Base-by-base conservation (phyloP, 2,888 invertebrate species). In the Gastracanthus pulcherrimus region DNA sequence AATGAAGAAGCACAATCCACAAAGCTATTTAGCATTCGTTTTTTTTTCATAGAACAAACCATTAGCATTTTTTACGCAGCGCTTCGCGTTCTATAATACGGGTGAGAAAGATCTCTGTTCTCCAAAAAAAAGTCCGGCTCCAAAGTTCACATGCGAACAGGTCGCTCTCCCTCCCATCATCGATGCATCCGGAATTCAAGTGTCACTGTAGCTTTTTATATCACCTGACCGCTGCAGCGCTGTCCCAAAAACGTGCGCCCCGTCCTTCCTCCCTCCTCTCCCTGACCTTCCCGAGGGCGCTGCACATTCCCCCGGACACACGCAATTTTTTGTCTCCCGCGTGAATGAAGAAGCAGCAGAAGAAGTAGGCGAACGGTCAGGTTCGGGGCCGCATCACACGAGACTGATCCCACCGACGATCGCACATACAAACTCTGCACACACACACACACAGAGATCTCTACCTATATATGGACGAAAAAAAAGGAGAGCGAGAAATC, bases 71-170 rank as follows among this genome's bases (percentile, higher is more conserved):
- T 23, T 55, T 55, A 55, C 23, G 13, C 3, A 55, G 23, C 55
- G 5, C 11, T 55, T 11, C 55, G 23, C 55, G 3, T 26, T 23
- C 16, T 29, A 60, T 31, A 29, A 55, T n/a, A 71, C 16, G 26
- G 3, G 9, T 38, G 23, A n/a, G 29, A 45, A n/a, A 26, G 16
- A 2, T n/a, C 19, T 48, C n/a, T 23, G 23, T 55, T 26, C 23
- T 23, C 3, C 26, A 45, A 45, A 58, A 23, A 45, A 38, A 38
- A 51, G 5, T 4, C 2, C 45, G 45, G n/a, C 36, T 19, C 23
- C 60, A 66, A 19, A 75, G 62, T 80, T 76, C 34, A 76, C 62
- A 55, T 64, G 31, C 16, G 36, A 76, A 76, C 80, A 76, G 76
- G 76, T 81, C 51, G 26, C 6, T 38, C 51, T 64, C 38, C 23